A percentile compares a stretch with the other conserved stretches of the same genome.
These are phyloP conservation scores for Leptarthrus brevirostris DNA, from an alignment of 2,888 invertebrate species.

Conservation along the genomic window DNA sequence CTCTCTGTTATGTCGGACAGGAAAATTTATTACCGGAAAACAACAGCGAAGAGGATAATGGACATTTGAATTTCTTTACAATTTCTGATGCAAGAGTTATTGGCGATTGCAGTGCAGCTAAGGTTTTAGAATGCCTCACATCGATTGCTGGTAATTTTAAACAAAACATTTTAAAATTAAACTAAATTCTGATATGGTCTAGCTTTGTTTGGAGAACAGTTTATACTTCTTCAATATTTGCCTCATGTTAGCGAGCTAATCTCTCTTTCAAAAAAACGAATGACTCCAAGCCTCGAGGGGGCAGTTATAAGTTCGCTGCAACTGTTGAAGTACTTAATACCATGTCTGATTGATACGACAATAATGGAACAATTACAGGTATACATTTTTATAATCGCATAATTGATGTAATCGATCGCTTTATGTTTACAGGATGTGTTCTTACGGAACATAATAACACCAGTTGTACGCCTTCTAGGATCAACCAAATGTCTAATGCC, in stretches of 20 bases:
- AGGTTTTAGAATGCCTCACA: constrained; percentile 91
- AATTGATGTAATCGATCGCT: neutral
- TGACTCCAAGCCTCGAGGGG: constrained; percentile 88
- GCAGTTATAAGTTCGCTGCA: constrained; percentile 87
- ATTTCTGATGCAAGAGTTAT: constrained; percentile 75
- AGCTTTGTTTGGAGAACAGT: constrained; percentile 88
- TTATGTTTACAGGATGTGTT: constrained; percentile 78
- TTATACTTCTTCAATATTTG: constrained; percentile 88
- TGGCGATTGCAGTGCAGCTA: constrained; percentile 84
- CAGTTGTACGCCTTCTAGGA: constrained; percentile 82
- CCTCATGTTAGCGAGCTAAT: constrained; percentile 90
- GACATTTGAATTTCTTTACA: constrained; percentile 72
- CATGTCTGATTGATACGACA: constrained; percentile 83
- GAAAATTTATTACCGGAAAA: constrained; percentile 75
- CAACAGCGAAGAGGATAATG: constrained; percentile 64
- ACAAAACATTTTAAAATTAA: constrained; percentile 38
- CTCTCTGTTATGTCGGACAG: constrained; percentile 90
- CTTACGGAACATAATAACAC: constrained; percentile 84
- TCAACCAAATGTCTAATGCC: constrained; percentile 86
- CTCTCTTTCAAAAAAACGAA: constrained; percentile 80
- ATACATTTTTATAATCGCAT: constrained; percentile 51
- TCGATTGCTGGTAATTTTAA: constrained; percentile 79
- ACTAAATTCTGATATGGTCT: constrained; percentile 56
- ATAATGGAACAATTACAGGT: constrained; percentile 90
- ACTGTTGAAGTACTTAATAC: constrained; percentile 81